A percentile compares a stretch with the other conserved stretches of the same genome.
Evolutionary conservation across 1,140 invertebrate species (phyloP).

Genomic region (Diploscapter pachys): DNA sequence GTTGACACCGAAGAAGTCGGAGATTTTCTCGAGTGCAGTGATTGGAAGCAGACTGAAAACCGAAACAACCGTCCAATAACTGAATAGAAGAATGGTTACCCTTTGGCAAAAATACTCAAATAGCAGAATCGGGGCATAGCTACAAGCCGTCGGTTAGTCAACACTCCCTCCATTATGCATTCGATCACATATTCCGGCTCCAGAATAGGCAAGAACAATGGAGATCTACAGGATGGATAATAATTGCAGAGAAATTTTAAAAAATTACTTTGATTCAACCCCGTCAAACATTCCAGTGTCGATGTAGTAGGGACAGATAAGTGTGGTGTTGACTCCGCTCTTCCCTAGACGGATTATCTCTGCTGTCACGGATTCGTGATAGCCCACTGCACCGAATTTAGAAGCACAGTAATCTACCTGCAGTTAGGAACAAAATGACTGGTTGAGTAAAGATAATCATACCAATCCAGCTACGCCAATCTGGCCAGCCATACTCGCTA

Average conservation of each 20-base stretch:
- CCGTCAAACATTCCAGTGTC: conserved; percentile 90
- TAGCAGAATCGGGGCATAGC: conserved; percentile 68
- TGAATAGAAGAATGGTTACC: conserved; percentile 68
- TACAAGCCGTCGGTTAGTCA: conserved; percentile 73
- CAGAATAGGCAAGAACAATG: conserved; percentile 75
- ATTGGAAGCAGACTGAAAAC: conserved; percentile 85
- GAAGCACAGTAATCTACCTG: conserved; percentile 82
- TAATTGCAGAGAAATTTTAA: background rate
- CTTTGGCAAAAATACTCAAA: conserved; percentile 20
- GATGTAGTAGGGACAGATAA: conserved; percentile 87
- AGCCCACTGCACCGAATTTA: conserved; percentile 89
- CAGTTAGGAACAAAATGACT: background rate
- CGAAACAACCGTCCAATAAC: conserved; percentile 84
- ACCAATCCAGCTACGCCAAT: conserved; percentile 75
- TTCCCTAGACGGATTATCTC: conserved; percentile 20
- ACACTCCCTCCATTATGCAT: conserved; percentile 74
- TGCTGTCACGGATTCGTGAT: conserved; percentile 59
- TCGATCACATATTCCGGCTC: conserved; percentile 79
- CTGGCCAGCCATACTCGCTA: conserved; percentile 86
- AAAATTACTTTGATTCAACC: conserved; percentile 67
- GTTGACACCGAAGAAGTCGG: conserved; percentile 88
- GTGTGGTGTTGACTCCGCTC: conserved; percentile 71
- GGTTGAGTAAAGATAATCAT: background rate
- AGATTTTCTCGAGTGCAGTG: conserved; percentile 74
- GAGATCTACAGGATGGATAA: conserved; percentile 45